Evolutionary conservation across 30 jellyfish, hydroid and myxozoan genomes (phyloP), one percentile per base, ranked within the genome.

Genomic region (Phacellophora camtschatica): DNA sequence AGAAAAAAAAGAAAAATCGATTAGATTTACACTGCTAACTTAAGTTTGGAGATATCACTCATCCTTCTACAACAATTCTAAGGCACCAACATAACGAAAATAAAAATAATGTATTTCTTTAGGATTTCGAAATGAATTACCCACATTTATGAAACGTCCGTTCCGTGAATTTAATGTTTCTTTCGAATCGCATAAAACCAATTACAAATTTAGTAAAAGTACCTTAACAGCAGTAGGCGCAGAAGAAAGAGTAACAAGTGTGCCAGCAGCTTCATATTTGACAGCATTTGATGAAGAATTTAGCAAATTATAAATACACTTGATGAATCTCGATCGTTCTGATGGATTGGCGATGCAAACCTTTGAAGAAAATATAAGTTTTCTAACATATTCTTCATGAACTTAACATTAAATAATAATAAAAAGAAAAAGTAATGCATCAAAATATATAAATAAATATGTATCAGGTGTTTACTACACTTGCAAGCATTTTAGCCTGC

Each of bases 171-270:
- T n/a, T n/a, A n/a, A n/a, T n/a, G n/a, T n/a, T n/a, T n/a, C n/a
- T n/a, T n/a, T n/a, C n/a, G n/a, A n/a, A n/a, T n/a, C n/a, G n/a
- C n/a, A n/a, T 63, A 41, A 11, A 32, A 68, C 6, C 33, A 16
- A 32, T 11, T 19, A 35, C 20, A 71, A 63, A 61, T n/a, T n/a
- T n/a, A n/a, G n/a, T n/a, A 48, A 10, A 0, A 48, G 20, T 53
- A 95, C 99, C 96, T 95, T 89, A 48, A 95, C 96, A 27, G 99
- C 99, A 0, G 99, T 95, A 8, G 97, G 99, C 16, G 99, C 99
- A 1, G 97, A 88, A 5, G 99, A 95, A 32, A 95, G 81, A n/a
- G 99, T 88, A 81, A 95, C 97, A 36, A 95, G 88, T 0, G 99
- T 95, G n/a, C 98, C 98, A 18, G 99, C 99, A 0, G 99, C 99